These are phyloP conservation scores for Phaedon cochleariae DNA, from an alignment of 2,888 invertebrate genomes.

Conservation along the genomic window DNA sequence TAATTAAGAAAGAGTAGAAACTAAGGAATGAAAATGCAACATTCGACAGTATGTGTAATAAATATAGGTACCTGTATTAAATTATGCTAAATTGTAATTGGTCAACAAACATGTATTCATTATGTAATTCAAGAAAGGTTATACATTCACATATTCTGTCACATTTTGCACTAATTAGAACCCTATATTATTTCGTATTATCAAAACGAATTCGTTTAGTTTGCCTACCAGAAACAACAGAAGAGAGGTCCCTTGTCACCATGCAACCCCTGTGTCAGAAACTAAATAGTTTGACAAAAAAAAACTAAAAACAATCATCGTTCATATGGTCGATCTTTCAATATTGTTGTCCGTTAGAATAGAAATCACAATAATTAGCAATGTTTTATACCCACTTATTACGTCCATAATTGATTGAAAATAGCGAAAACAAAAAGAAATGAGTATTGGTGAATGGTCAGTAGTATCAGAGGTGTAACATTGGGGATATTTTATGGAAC, in stretches of 20 bases:
- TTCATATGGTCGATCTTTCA: not conserved
- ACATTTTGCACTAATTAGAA: not conserved
- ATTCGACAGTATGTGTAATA: too few relatives aligned
- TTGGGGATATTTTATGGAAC: not conserved
- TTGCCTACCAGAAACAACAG: too few relatives aligned
- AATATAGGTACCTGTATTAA: too few relatives aligned
- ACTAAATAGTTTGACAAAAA: too few relatives aligned
- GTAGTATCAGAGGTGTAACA: not conserved
- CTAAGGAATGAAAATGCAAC: too few relatives aligned
- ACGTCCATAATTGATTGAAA: not conserved
- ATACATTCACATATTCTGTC: not conserved
- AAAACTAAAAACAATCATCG: not conserved
- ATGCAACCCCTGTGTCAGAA: too few relatives aligned
- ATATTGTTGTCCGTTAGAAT: not conserved
- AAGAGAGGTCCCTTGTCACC: too few relatives aligned
- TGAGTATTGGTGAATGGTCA: not conserved
- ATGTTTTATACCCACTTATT: not conserved
- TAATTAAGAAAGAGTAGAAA: too few relatives aligned
- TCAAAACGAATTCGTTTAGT: too few relatives aligned
- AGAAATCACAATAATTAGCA: not conserved
- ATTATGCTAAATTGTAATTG: too few relatives aligned
- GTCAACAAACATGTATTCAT: not conserved
- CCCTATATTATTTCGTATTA: too few relatives aligned
- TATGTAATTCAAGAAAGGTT: not conserved
- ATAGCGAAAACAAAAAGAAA: not conserved